Base-by-base conservation (phyloP, 2,888 invertebrate genomes). In the Cerceris rybyensis region DNA sequence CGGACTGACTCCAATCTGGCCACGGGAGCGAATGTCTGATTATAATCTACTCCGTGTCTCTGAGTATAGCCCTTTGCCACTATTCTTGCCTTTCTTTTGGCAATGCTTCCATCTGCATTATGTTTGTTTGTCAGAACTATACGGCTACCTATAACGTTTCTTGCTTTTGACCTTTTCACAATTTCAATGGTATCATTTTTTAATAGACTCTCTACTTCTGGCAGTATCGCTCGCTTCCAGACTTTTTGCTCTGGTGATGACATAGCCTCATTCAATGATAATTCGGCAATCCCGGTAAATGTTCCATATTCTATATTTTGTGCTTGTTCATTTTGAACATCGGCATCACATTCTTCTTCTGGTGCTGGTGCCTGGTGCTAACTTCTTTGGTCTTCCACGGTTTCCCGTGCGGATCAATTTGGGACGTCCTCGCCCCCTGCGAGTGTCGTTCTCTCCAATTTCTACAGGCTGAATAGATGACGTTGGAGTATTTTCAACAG, bases 341-440 rank as follows among this genome's bases (percentile, higher is more conserved):
- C 28, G 4, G 4, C 28, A 28, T 28, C 4, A 28, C 28, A 28
- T 28, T 28, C 28, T 4, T 28, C 28, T 28, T 2, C 28, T 2
- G 28, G 28, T 4, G 28, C 4, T 28, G 28, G 28, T 28, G 28
- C 28, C 4, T 28, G 28, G 1, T 28, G 28, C 1, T 28, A 28
- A 28, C 4, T 28, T 28, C 28, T 4, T 28, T 28, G 28, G 28
- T 28, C 28, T 28, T 4, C 28, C 28, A 28, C 4, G 28, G 28
- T 2, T 41, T 46, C 66, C 67, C 1, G 63, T 70, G 11, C 66
- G 8, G 8, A 58, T 41, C 6, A 67, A 52, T 39, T 14, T 43
- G 1, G 70, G 67, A 41, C 63, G 70, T 41, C 63, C 75, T 7
- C 59, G 68, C 43, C n/a, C 58, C 16, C 17, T 49, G n/a, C 16